Percentiles rank a stretch among this genome's conserved stretches.
phyloP scores from a whole-genome alignment of 2,113 vertebrate genomes.

The Agelaius phoeniceus region DNA sequence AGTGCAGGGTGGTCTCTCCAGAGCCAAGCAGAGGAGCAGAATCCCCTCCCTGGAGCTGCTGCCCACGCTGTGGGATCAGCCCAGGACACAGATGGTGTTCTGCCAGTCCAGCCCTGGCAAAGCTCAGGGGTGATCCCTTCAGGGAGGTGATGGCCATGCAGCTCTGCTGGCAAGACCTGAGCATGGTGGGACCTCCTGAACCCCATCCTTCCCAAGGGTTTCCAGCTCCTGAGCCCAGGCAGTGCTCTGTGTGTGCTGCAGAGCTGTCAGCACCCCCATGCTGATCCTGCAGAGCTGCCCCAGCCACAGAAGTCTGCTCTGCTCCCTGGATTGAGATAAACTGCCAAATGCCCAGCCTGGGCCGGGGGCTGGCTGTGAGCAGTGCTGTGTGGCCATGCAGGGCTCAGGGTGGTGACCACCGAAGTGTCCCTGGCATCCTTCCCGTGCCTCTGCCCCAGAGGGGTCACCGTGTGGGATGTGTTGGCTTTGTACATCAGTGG shows the following conservation, averaged over 20 bases:
- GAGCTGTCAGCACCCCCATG: not conserved
- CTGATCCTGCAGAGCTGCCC: not conserved
- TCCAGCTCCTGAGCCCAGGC: not conserved
- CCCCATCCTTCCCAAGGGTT: not conserved
- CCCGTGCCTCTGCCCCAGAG: not conserved
- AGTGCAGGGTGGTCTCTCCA: not conserved
- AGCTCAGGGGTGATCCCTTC: not conserved
- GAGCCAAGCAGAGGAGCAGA: not conserved
- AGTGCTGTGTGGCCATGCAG: rapidly evolving
- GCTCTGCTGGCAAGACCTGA: not conserved
- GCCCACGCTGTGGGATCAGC: not conserved
- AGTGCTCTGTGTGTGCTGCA: not conserved
- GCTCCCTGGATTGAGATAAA: not conserved
- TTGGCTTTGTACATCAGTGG: not conserved
- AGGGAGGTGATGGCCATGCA: not conserved
- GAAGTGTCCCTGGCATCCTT: not conserved
- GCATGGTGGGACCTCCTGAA: not conserved
- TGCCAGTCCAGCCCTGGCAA: not conserved
- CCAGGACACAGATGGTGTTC: not conserved
- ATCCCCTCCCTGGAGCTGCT: not conserved
- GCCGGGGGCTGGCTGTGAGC: not conserved
- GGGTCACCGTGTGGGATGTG: not conserved
- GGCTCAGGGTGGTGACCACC: not conserved
- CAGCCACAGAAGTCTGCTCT: not conserved
- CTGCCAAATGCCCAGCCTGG: not conserved